Percentiles rank a stretch among this genome's conserved stretches.
These are phyloP conservation scores for Electrophaes corylata DNA, from an alignment of 2,888 invertebrate species.

Conservation along the genomic window DNA sequence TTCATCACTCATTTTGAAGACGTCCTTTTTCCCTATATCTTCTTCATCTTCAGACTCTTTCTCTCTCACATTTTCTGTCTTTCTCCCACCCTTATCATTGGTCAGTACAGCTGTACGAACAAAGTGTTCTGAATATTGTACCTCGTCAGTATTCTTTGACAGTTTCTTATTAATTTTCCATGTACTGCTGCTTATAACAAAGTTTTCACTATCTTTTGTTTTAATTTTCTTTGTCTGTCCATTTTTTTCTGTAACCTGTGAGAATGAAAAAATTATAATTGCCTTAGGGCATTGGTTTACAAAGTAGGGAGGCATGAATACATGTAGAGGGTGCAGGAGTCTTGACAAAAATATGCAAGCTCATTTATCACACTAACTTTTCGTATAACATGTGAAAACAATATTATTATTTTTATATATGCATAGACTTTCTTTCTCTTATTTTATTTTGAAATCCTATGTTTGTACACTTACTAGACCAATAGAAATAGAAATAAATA, in stretches of 20 bases:
- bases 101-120: slow-evolving; percentile 67
- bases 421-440: too few relatives aligned
- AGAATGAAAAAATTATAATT: too few relatives aligned
- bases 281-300: too few relatives aligned
- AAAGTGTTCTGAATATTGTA: slow-evolving; percentile 68
- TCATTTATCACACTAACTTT: too few relatives aligned
- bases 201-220: slow-evolving; percentile 58
- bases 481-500: too few relatives aligned
- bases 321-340: too few relatives aligned
- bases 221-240: slow-evolving; percentile 74
- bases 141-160: slow-evolving; percentile 44
- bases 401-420: too few relatives aligned
- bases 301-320: too few relatives aligned
- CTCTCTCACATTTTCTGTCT: slow-evolving; percentile 55
- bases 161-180: slow-evolving; percentile 66
- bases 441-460: too few relatives aligned
- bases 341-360: too few relatives aligned
- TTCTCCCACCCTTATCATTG: slow-evolving; percentile 54
- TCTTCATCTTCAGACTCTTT: slow-evolving; percentile 57
- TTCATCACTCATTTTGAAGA: slow-evolving; percentile 87
- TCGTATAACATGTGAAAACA: too few relatives aligned
- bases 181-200: slow-evolving; percentile 70
- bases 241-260: slow-evolving; percentile 68
- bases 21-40: slow-evolving; percentile 47
- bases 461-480: too few relatives aligned